Evolutionary conservation across 2,888 invertebrate genomes (phyloP).

Genomic region (Parasteatoda lunata): DNA sequence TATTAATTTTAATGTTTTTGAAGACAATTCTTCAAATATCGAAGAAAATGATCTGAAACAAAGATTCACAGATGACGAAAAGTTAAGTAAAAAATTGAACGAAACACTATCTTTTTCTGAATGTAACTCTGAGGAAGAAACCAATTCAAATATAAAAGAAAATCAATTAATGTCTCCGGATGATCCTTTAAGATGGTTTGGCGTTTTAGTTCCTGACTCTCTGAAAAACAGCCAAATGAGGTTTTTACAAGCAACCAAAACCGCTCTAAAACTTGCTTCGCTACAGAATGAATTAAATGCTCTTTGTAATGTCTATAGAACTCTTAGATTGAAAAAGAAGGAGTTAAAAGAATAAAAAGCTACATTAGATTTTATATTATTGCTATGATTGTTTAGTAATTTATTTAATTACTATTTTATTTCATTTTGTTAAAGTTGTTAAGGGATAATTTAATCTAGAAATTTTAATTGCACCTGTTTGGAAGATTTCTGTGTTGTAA

Average conservation of each 20-base stretch:
- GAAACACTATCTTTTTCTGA: neutral
- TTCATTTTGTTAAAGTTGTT: too few relatives aligned
- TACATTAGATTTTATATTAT: too few relatives aligned
- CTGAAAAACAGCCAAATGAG: conserved; percentile 83
- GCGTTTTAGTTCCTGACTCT: conserved; percentile 86
- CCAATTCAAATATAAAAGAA: neutral
- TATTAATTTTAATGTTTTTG: conserved; percentile 11
- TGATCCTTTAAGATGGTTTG: conserved; percentile 90
- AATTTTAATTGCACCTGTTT: too few relatives aligned
- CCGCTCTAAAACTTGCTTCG: conserved; percentile 82
- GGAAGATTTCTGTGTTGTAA: too few relatives aligned
- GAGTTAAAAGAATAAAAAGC: neutral
- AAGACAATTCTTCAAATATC: neutral
- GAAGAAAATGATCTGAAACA: neutral
- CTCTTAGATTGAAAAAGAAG: conserved; percentile 5
- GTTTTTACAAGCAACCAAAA: conserved; percentile 82
- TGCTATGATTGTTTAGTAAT: too few relatives aligned
- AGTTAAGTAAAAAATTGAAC: neutral
- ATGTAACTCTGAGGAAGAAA: neutral
- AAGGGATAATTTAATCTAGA: too few relatives aligned
- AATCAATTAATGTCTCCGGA: neutral
- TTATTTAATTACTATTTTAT: too few relatives aligned
- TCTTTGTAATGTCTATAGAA: conserved; percentile 14
- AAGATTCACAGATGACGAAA: neutral
- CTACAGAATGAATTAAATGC: conserved; percentile 79